Base-by-base conservation (phyloP, 2,797 vertebrate species). In the Fratercula arctica region DNA sequence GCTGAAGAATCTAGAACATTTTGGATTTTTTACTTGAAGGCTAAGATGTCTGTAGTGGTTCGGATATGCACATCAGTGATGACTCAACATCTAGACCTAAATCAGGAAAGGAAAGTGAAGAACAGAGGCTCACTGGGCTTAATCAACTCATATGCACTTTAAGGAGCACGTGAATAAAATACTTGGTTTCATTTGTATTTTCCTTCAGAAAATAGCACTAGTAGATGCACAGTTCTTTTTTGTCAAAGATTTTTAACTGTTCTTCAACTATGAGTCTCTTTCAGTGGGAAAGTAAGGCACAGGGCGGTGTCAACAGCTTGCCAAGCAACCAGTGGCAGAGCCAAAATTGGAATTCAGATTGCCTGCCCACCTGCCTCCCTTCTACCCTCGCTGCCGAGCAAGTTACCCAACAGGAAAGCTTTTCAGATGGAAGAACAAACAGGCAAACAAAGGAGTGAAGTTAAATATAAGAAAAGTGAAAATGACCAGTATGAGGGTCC, bases 291-390 rank as follows among this genome's bases (percentile, higher is more conserved):
- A 92, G 90, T 57, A 82, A 96, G 78, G 68, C 72, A 68, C 1
- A 15, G 77, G 87, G 78, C 29, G 31, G n/a, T 51, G 57, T 68
- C 85, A 93, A 70, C 50, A 85, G 78, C 84, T 85, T 96, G 88
- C 57, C 86, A 93, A 89, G 86, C 63, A 95, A 87, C 19, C 59
- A 67, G 51, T 70, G 74, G 70, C 60, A 92, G 86, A 94, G 94
- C 80, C 92, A 96, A 92, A 87, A 90, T 53, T 63, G 87, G 72
- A 90, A 95, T 89, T 89, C 70, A 80, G 75, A 74, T 61, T 92
- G 75, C 81, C 82, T 89, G 77, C 93, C 93, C 90, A 91, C 93
- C 87, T 92, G 68, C 73, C 79, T 89, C 41, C 84, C 60, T 85
- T 69, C 80, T 70, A 76, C 77, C 48, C 70, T 79, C 67, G 39